Evolutionary conservation across 1,140 invertebrate species (phyloP).

Genomic region (Idris sp.): DNA sequence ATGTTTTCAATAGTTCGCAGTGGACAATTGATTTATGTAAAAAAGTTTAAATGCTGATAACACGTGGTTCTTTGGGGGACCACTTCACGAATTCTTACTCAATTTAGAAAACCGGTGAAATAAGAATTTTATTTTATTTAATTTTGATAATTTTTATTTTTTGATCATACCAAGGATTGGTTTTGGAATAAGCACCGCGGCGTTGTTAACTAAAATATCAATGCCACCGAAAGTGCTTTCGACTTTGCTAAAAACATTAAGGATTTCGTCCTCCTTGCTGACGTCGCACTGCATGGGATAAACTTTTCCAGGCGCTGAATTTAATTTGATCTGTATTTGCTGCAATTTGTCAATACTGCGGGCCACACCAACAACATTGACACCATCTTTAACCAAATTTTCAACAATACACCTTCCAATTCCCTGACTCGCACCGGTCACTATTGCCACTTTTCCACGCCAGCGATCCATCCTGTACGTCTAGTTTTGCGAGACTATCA

Average conservation of each 20-base stretch:
- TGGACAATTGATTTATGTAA: too few relatives aligned
- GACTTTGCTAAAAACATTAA: slow-evolving; percentile 81
- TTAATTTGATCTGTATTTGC: slow-evolving; percentile 29
- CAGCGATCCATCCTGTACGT: slow-evolving; percentile 77
- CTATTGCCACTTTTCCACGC: slow-evolving; percentile 46
- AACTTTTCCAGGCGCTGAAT: slow-evolving; percentile 57
- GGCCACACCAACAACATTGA: slow-evolving; percentile 82
- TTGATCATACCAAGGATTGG: slow-evolving; percentile 59
- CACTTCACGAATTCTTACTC: neutral
- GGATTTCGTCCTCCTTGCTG: slow-evolving; percentile 81
- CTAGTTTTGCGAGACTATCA: slow-evolving; percentile 81
- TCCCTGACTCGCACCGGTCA: slow-evolving; percentile 53
- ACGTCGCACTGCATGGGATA: slow-evolving; percentile 81
- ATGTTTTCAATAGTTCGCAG: too few relatives aligned
- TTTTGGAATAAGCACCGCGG: slow-evolving; percentile 69
- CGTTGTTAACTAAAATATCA: slow-evolving; percentile 84
- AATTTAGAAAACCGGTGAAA: too few relatives aligned
- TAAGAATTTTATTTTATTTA: too few relatives aligned
- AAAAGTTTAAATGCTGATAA: too few relatives aligned
- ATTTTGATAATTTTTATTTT: too few relatives aligned
- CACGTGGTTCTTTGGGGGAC: too few relatives aligned
- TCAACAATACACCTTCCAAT: slow-evolving; percentile 27
- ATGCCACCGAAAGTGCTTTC: slow-evolving; percentile 79
- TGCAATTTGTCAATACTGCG: slow-evolving; percentile 79
- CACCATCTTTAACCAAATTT: slow-evolving; percentile 79